Evolutionary conservation across 1,140 invertebrate species (phyloP), one percentile per base, ranked within the genome.

Genomic region (Dendrolimus punctatus): DNA sequence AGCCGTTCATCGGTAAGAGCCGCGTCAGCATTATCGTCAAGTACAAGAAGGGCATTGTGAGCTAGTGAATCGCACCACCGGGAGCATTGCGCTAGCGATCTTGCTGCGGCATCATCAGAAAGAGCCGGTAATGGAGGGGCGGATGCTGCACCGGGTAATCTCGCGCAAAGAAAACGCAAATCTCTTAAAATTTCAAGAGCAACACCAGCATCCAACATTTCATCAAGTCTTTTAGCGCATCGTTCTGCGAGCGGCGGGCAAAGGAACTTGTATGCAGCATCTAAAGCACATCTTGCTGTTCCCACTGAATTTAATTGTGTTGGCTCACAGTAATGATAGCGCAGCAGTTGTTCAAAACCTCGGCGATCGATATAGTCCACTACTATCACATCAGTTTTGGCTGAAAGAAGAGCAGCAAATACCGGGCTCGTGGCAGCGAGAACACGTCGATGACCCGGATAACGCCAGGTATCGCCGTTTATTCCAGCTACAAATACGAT

Each of bases 201-300:
- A 4, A 80, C 76, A n/a, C 76, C 73, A 10, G 82, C 82, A 48
- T 84, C 79, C 10, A 86, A 55, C 71, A 86, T 77, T 60, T 84
- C 77, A 41, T 89, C 88, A 2, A 94, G 80, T 50, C 90, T 92
- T 6, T 87, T 74, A 4, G 92, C 89, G 51, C 92, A 93, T 7
- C 90, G 73, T 46, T 88, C 78, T 8, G 90, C 90, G 6, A 94
- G 80, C 39, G 88, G 90, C 2, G 89, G 87, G 53, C 92, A 92
- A 5, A 92, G 76, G 61, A 93, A 94, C 57, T 92, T 91, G 64
- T 93, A 90, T 5, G 92, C 91, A 1, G 90, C 91, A 64, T 92
- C 90, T 0, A 94, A 86, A 0, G 92, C 91, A 6, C 87, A 86
- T 9, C 93, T 76, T 6, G 92, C 91, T 1, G 91, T 91, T 1